Evolutionary conservation across 2,797 vertebrate genomes (phyloP), one percentile per base, ranked within the genome.

Genomic region (Melanitta fusca): DNA sequence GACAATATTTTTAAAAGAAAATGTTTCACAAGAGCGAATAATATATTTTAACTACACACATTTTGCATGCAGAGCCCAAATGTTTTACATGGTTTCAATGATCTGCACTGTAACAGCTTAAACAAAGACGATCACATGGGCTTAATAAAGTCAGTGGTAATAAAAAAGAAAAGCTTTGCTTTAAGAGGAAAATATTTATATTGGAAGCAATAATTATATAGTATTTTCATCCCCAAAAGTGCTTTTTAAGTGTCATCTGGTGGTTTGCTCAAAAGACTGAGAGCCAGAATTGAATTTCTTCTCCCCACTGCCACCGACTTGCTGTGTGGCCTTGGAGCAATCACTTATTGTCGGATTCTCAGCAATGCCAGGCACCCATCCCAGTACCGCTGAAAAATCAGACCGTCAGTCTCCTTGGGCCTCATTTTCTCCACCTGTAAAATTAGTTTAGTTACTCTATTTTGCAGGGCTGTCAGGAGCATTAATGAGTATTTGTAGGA

Each of bases 181-280:
- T 95, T 93, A 88, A 84, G 69, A 95, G 70, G 83, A 95, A 97
- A 97, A 97, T 96, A 97, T 97, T 97, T 97, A 96, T 91, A 92
- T 47, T 96, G 85, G 91, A 96, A 89, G 45, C 64, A 96, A 96
- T 93, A 96, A 93, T 97, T 95, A 96, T 91, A 62, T 27, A 71
- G 65, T 73, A 93, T 74, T 95, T 95, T 91, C 79, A 96, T 81
- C 61, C 85, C 80, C 86, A 95, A 81, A 92, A 94, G 93, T 89
- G 75, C 65, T 95, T 93, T 97, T 93, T 85, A 96, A 93, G 91
- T 97, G 86, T 95, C 93, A 95, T 95, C 81, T 6, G 10, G 95
- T 94, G 74, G 74, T 85, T 95, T 94, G 61, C 77, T 81, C 22
- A 15, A 71, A 94, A 92, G 65, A 88, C 74, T 3, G 4, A 90